Conservation (phyloP, 2,113 vertebrate species). For the Variabilichromis moorii region DNA sequence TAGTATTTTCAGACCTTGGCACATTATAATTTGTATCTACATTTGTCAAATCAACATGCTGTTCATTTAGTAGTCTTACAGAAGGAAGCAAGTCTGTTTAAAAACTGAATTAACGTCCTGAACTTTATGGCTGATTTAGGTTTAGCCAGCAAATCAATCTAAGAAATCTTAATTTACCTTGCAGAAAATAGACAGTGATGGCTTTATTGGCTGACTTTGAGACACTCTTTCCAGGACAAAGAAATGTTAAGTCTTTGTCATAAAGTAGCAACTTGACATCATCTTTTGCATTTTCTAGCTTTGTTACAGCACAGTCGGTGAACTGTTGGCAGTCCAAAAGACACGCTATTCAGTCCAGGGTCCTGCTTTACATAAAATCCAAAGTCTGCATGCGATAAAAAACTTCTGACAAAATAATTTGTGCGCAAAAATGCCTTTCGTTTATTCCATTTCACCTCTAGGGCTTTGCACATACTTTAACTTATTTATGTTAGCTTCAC, state of each 20-base stretch:
- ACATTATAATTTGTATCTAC: slow-evolving; percentile 12
- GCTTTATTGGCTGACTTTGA: not conserved
- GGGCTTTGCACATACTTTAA: not conserved
- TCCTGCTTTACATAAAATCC: not conserved
- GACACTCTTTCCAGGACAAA: not conserved
- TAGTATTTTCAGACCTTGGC: slow-evolving; percentile 26
- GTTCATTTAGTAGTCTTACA: not conserved
- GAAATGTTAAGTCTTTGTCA: not conserved
- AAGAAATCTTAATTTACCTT: not conserved
- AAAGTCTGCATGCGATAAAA: not conserved
- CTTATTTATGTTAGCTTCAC: not conserved
- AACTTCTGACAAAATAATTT: not conserved
- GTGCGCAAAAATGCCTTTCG: not conserved
- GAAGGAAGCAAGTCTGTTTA: not conserved
- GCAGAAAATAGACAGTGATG: not conserved
- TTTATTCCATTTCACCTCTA: not conserved
- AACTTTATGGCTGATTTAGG: not conserved
- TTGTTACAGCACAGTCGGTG: not conserved
- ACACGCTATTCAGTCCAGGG: not conserved
- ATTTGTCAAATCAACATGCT: slow-evolving; percentile 28
- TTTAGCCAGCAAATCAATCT: not conserved
- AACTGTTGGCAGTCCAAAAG: not conserved
- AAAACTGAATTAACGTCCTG: not conserved
- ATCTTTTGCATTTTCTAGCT: not conserved
- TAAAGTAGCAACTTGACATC: not conserved